These are phyloP conservation scores for Zosterops lateralis DNA, from an alignment of 2,113 vertebrate species.

Conservation along the genomic window DNA sequence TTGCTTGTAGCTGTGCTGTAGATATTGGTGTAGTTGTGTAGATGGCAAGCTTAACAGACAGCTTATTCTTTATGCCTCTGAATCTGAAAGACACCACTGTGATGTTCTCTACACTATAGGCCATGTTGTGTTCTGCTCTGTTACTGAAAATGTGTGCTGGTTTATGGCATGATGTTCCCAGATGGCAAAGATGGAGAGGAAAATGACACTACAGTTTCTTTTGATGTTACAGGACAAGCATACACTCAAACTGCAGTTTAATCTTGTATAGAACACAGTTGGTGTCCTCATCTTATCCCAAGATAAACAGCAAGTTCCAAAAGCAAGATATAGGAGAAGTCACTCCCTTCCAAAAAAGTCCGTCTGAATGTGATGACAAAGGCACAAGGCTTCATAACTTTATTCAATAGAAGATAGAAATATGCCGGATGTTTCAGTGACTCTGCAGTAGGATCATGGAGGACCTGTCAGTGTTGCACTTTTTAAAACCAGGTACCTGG, in stretches of 20 bases:
- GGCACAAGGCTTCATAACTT: not conserved
- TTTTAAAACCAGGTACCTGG: not conserved
- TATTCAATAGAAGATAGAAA: not conserved
- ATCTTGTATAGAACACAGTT: not conserved
- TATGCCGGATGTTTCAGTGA: not conserved
- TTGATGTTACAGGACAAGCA: not conserved
- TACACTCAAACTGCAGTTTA: not conserved
- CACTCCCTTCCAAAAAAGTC: not conserved
- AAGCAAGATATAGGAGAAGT: not conserved
- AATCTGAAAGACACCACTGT: not conserved
- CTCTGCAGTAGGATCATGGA: not conserved
- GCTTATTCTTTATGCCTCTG: not conserved
- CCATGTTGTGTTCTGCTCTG: not conserved
- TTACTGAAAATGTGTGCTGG: fast-evolving
- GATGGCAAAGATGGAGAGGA: not conserved
- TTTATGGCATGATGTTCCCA: not conserved
- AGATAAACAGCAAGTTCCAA: not conserved
- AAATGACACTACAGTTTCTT: not conserved
- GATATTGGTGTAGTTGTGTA: not conserved
- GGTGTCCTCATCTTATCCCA: not conserved
- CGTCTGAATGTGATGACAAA: not conserved
- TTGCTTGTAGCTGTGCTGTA: not conserved
- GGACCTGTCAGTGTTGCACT: fast-evolving
- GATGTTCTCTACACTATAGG: not conserved
- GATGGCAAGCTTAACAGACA: not conserved